Percentiles rank a stretch among this genome's conserved stretches.
phyloP scores from a whole-genome alignment of 2,113 vertebrate genomes.

The Propithecus coquereli region DNA sequence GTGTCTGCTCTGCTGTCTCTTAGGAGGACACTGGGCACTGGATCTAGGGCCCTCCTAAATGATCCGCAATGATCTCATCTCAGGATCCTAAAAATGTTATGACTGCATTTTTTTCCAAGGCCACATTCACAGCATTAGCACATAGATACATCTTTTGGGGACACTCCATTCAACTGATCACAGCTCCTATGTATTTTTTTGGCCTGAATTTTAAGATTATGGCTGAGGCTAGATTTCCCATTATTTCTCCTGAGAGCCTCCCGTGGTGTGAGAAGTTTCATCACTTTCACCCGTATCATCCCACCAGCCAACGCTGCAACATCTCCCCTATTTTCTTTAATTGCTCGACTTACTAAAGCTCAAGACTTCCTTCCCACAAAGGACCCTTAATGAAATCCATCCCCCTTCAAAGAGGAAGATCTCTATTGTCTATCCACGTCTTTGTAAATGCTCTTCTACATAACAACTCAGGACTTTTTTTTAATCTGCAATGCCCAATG shows the following conservation, averaged over 20 bases:
- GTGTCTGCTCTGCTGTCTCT: background rate
- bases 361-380: background rate
- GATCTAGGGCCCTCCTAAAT: too few relatives aligned
- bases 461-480: background rate
- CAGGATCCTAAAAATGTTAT: background rate
- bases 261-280: background rate
- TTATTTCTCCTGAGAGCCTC: background rate
- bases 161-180: background rate
- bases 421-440: too few relatives aligned
- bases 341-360: fast-evolving
- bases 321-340: background rate
- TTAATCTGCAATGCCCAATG: too few relatives aligned
- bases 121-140: background rate
- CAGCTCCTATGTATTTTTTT: too few relatives aligned
- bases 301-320: fast-evolving
- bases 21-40: background rate
- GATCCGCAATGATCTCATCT: background rate
- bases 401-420: background rate
- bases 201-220: background rate
- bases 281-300: background rate
- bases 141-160: background rate
- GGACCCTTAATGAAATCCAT: background rate
- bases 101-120: background rate
- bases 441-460: fast-evolving
- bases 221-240: background rate